Evolutionary conservation across 2,888 invertebrate species (phyloP), one percentile per base, ranked within the genome.

Genomic region (Steromphala cineraria): DNA sequence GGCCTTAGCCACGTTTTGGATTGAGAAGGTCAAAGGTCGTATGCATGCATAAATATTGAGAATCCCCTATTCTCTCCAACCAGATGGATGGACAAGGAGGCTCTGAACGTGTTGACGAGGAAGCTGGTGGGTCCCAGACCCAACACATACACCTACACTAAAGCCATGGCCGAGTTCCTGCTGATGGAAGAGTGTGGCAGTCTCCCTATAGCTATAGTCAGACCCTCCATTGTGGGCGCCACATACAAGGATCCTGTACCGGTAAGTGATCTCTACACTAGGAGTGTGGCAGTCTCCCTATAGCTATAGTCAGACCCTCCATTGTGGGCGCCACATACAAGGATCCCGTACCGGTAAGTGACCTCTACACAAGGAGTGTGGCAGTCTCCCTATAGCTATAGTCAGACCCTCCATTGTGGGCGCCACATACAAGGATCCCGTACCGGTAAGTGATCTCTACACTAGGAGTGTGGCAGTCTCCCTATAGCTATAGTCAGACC

Each of bases 161-260:
- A 99, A 92, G 96, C 96, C 81, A 92, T 98, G 86, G 97, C 97
- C 0, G 98, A 99, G 89, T 96, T 96, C 80, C 95, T 97, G 8
- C 95, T 97, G 0, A 94, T 95, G 31, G 96, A 97, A 88, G 96
- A 96, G 88, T 95, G 96, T 80, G 95, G 95, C 0, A 95, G 94
- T 53, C 94, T 98, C 36, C 98, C 98, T 0, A 94, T 96, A 0
- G 95, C 96, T 46, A 96, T 99, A 85, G 95, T 96, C 83, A 94
- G 98, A 84, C 98, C 98, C 0, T 98, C 98, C 0, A 97, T 98
- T 88, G 97, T 98, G 96, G 95, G 98, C 82, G 98, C 98, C 0
- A 91, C 94, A 62, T 94, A 94, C 93, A 88, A 90, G 78, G 94
- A 94, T 84, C 94, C 94, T 15, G 83, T 94, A n/a, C 93, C 94